Evolutionary conservation across 2,888 invertebrate genomes (phyloP), one percentile per base, ranked within the genome.

Genomic region (Protodeltote pygarga): DNA sequence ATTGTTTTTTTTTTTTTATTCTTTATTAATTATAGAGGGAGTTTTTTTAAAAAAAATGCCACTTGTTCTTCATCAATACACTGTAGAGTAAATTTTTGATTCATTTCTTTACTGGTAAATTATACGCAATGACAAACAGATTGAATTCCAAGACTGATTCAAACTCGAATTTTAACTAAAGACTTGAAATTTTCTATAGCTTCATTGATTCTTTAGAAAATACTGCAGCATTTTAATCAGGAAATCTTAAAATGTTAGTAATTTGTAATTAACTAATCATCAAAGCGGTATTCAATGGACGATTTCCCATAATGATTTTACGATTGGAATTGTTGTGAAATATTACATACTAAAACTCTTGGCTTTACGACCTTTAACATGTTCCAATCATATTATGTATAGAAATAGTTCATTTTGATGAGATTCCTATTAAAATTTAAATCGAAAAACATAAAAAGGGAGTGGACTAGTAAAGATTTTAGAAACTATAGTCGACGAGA

Each of bases 261-360:
- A 59, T 57, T 38, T 38, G 15, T 57, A 49, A 63, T 60, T 35
- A 41, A 38, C 33, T 37, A 60, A 40, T 60, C 49, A 63, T 57
- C 23, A 13, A 27, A 49, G 57, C 39, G 64, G 57, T 34, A 53
- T 27, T 21, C 35, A 47, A 57, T 45, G 20, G 27, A 39, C 25
- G 39, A 48, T 37, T 49, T 15, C 31, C 25, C 4, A 21, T 33
- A 38, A 28, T 54, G 41, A 54, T 37, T 46, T 16, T 23, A 38
- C 28, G 24, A 35, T 32, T 40, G 11, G 11, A 21, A 27, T 61
- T 52, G 11, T 37, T 52, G 35, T 27, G 27, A 39, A 35, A 23
- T 38, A 19, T 37, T 19, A 2, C 6, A 5, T 17, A n/a, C 5
- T 13, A 37, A 27, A 13, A 19, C 10, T 13, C 10, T 38, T 5